Conservation (phyloP, 2,797 vertebrate genomes). For the Coregonus ussuriensis region DNA sequence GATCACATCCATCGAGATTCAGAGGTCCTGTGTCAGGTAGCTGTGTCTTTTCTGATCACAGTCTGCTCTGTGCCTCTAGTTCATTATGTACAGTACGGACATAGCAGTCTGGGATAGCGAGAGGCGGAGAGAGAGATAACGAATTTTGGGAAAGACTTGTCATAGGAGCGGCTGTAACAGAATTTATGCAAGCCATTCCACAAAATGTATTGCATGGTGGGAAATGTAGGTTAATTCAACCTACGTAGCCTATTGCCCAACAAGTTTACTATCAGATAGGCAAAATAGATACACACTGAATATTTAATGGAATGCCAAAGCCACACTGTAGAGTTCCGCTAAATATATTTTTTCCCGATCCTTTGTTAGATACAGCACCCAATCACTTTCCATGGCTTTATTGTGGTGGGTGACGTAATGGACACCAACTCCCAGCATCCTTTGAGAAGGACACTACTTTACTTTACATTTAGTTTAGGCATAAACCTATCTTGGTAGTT, state of each 20-base stretch:
- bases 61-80: neutral
- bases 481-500: conserved; percentile 50
- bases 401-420: neutral
- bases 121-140: neutral
- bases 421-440: conserved; percentile 56
- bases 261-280: neutral
- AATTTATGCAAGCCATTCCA: no score
- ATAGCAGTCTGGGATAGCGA: neutral
- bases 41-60: neutral
- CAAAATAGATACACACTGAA: neutral
- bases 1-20: neutral
- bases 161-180: no score
- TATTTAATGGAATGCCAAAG: neutral
- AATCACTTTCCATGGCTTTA: neutral
- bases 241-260: neutral
- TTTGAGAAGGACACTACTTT: neutral
- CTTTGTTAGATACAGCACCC: conserved; percentile 6
- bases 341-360: neutral
- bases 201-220: neutral
- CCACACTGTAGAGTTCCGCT: neutral
- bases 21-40: neutral
- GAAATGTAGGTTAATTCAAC: neutral
- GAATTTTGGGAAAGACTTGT: neutral
- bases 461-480: neutral
- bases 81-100: neutral